These are phyloP conservation scores for Hipparchia semele DNA, from an alignment of 2,888 invertebrate species.

Conservation along the genomic window DNA sequence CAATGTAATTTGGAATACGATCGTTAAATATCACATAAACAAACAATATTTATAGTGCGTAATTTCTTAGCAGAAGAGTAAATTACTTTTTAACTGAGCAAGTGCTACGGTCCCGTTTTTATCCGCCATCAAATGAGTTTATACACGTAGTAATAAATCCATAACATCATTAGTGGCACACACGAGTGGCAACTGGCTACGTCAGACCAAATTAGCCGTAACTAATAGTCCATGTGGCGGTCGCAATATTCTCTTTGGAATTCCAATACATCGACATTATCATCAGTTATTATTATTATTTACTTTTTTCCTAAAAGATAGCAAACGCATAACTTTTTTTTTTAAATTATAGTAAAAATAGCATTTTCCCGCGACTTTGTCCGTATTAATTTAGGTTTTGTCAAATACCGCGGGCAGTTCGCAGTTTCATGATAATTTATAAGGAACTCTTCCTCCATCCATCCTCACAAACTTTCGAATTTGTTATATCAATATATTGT, in stretches of 20 bases:
- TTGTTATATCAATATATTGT: too few species aligned
- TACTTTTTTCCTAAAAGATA: too few species aligned
- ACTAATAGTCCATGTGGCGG: constrained; percentile 43
- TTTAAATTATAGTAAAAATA: too few species aligned
- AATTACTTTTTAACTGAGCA: constrained; percentile 4
- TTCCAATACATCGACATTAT: constrained; percentile 1
- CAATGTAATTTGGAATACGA: too few species aligned
- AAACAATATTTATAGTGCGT: background rate
- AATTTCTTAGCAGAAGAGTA: constrained; percentile 3
- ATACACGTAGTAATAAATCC: constrained; percentile 56
- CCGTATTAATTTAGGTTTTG: too few species aligned
- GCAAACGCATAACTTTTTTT: too few species aligned
- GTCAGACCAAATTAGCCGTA: constrained; percentile 55
- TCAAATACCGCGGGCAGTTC: too few species aligned
- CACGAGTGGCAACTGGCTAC: constrained; percentile 44
- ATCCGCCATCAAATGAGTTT: constrained; percentile 26
- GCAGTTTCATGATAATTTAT: too few species aligned
- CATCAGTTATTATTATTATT: background rate
- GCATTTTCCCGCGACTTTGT: too few species aligned
- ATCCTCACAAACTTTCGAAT: too few species aligned
- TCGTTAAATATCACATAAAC: background rate
- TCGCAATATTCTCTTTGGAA: constrained; percentile 1
- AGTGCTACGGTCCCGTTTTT: constrained; percentile 13
- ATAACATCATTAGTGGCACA: constrained; percentile 56
- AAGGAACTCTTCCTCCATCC: too few species aligned